Conservation (phyloP, 2,797 vertebrate genomes). For the Poecilia velifera region DNA sequence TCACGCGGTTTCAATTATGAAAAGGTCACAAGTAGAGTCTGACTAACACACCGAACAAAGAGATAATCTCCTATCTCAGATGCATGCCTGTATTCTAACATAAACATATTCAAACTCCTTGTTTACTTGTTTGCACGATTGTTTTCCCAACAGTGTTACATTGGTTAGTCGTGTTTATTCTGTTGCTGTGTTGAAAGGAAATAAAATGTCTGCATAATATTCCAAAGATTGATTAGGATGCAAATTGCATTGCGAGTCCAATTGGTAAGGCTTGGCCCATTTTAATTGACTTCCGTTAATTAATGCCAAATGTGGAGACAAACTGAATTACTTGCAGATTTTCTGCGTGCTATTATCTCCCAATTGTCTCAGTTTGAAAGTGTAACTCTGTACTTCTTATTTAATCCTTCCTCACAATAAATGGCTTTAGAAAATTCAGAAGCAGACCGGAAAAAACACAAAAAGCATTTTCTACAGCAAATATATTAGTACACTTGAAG, state of each 20-base stretch:
- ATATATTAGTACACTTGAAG: no score
- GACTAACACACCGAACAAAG: conserved; percentile 38
- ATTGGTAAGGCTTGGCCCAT: conserved; percentile 71
- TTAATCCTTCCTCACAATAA: conserved; percentile 47
- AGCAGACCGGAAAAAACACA: no score
- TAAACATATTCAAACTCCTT: conserved; percentile 57
- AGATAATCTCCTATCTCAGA: conserved; percentile 29
- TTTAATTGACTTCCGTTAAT: conserved; percentile 83
- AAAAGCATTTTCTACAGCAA: neutral
- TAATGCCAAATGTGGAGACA: conserved; percentile 75
- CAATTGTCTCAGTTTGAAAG: conserved; percentile 64
- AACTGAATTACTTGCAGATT: conserved; percentile 75
- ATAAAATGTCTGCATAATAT: conserved; percentile 65
- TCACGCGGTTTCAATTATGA: conserved; percentile 11
- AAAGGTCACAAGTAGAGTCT: conserved; percentile 31
- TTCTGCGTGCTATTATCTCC: conserved; percentile 72
- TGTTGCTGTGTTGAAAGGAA: conserved; percentile 54
- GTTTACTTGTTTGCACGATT: conserved; percentile 61
- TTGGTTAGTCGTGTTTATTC: conserved; percentile 70
- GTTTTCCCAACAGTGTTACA: conserved; percentile 56
- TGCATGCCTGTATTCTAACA: conserved; percentile 27
- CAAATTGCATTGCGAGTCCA: conserved; percentile 75
- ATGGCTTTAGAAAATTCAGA: conserved; percentile 22
- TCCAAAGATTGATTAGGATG: conserved; percentile 78
- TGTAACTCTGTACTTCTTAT: neutral